These are phyloP conservation scores for Brachystomella parvula DNA, from an alignment of 1,140 invertebrate species.

Conservation along the genomic window DNA sequence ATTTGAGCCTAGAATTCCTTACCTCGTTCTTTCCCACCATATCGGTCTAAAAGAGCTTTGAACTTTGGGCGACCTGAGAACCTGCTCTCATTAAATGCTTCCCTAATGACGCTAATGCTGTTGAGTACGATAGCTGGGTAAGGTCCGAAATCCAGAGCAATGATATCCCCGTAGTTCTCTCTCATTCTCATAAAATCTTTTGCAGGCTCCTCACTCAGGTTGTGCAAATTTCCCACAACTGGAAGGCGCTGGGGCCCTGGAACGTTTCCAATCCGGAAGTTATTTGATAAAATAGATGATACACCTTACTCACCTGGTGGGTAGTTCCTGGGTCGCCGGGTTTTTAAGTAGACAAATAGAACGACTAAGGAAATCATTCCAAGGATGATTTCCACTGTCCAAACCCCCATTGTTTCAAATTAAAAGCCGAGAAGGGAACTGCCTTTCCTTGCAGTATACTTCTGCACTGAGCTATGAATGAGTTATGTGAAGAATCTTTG, in stretches of 20 bases:
- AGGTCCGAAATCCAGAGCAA: slow-evolving; percentile 11
- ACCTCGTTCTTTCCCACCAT: not conserved
- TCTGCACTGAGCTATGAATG: not conserved
- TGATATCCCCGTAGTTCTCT: slow-evolving; percentile 11
- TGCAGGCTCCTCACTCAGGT: not conserved
- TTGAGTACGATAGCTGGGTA: not conserved
- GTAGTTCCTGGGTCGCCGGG: not conserved
- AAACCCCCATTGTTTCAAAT: not conserved
- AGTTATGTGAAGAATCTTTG: not conserved
- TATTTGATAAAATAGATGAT: not conserved
- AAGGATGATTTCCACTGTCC: not conserved
- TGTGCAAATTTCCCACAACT: slow-evolving; percentile 1
- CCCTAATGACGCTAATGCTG: not conserved
- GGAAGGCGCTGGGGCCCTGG: slow-evolving; percentile 1
- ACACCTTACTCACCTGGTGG: not conserved
- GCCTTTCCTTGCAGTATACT: not conserved
- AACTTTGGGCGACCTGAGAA: slow-evolving; percentile 2
- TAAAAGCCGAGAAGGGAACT: not conserved
- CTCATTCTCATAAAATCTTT: not conserved
- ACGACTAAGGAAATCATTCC: not conserved
- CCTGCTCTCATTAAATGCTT: not conserved
- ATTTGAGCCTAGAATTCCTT: not conserved
- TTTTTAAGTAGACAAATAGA: not conserved
- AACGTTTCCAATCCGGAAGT: not conserved
- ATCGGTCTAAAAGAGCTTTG: not conserved